A percentile compares a stretch with the other conserved stretches of the same genome.
Conservation (phyloP, 2,888 invertebrate species). For the Andrena haemorrhoa region DNA sequence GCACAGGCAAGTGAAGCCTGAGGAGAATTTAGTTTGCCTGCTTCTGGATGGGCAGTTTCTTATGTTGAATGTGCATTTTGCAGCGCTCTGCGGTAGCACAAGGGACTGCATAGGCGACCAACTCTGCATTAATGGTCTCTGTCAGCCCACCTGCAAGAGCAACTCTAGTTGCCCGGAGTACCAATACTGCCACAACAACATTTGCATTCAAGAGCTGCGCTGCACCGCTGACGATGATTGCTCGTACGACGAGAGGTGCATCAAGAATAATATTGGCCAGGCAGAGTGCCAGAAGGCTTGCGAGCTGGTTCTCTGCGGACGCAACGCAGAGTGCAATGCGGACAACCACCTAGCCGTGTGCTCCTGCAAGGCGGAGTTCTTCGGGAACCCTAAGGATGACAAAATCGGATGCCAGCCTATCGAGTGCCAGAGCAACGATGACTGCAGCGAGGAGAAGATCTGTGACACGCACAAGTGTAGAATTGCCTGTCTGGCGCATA, state of each 20-base stretch:
- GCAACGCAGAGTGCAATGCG: conserved; percentile 93
- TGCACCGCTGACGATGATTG: conserved; percentile 92
- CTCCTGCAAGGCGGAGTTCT: conserved; percentile 91
- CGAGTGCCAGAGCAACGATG: conserved; percentile 90
- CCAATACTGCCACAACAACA: conserved; percentile 93
- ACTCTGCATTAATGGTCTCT: conserved; percentile 93
- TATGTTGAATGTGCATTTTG: background rate
- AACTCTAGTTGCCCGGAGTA: conserved; percentile 94
- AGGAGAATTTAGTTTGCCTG: background rate
- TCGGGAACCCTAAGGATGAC: conserved; percentile 90
- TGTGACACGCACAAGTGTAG: conserved; percentile 94
- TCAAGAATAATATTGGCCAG: conserved; percentile 89
- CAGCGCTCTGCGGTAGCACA: conserved; percentile 91
- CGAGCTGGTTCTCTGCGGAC: conserved; percentile 90
- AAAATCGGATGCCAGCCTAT: conserved; percentile 92
- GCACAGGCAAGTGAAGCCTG: conserved; percentile 87
- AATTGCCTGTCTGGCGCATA: conserved; percentile 93
- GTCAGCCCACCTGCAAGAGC: conserved; percentile 92
- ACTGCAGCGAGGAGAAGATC: conserved; percentile 93
- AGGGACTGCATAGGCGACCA: conserved; percentile 95
- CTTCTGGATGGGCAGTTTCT: background rate
- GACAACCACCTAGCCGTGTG: conserved; percentile 91
- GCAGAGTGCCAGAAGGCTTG: conserved; percentile 92
- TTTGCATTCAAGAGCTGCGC: conserved; percentile 93
- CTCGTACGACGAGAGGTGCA: conserved; percentile 90